These are phyloP conservation scores for Cremastinae sp. DNA, from an alignment of 2,888 invertebrate species.

Conservation along the genomic window DNA sequence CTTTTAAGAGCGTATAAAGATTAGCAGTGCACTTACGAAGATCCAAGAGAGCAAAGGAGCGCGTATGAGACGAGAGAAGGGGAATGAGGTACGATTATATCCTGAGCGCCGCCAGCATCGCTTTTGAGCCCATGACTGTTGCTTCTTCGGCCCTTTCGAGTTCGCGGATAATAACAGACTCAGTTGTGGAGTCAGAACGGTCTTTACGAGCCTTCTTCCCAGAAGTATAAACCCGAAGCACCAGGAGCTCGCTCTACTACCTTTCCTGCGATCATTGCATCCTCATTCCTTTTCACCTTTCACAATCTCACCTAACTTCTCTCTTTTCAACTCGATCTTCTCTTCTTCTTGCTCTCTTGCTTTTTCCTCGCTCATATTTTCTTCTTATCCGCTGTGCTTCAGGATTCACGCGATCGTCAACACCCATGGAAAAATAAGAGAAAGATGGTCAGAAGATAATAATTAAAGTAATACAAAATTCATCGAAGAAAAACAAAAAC, in stretches of 20 bases:
- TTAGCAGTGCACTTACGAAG: conserved; percentile 40
- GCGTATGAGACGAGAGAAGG: conserved; percentile 68
- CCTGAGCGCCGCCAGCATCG: conserved; percentile 68
- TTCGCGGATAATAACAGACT: conserved; percentile 78
- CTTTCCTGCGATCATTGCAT: conserved; percentile 16
- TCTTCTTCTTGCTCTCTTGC: background rate
- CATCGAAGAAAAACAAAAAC: no score
- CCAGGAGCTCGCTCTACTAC: conserved; percentile 52
- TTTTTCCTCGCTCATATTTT: conserved; percentile 50
- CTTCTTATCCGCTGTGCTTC: background rate
- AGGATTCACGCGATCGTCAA: conserved; percentile 46
- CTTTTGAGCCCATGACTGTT: conserved; percentile 65
- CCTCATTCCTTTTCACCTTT: conserved; percentile 49
- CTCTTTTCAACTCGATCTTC: conserved; percentile 8
- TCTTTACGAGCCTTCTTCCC: conserved; percentile 79
- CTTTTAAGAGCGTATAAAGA: conserved; percentile 42
- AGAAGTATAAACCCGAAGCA: conserved; percentile 78
- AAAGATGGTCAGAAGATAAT: no score
- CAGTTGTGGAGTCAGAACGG: conserved; percentile 73
- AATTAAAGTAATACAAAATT: no score
- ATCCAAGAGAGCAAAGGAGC: conserved; percentile 70
- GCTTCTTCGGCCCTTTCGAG: conserved; percentile 59
- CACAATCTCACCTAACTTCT: conserved; percentile 46
- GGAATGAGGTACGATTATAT: conserved; percentile 73
- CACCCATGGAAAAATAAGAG: conserved; percentile 12